Evolutionary conservation across 2,888 invertebrate species (phyloP).

Genomic region (Nephrotoma appendiculata): DNA sequence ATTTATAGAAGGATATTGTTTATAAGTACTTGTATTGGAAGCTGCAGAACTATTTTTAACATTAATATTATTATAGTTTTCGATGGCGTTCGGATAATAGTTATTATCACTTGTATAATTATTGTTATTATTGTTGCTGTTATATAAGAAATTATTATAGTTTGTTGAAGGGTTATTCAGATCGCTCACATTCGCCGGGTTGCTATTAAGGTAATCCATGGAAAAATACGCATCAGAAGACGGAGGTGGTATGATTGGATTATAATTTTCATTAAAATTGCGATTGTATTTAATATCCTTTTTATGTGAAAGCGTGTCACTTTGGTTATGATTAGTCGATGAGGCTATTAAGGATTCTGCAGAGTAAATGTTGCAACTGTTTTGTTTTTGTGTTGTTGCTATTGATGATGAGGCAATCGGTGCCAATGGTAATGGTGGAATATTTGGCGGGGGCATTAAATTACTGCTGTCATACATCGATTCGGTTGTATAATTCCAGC

Average conservation of each 20-base stretch:
- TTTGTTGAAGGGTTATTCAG: neutral
- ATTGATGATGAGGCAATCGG: neutral
- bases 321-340: neutral
- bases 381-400: neutral
- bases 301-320: neutral
- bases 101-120: neutral
- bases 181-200: neutral
- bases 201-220: neutral
- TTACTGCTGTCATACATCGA: neutral
- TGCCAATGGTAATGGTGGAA: neutral
- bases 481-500: neutral
- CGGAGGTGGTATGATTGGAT: neutral
- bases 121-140: neutral
- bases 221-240: neutral
- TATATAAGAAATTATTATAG: neutral
- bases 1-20: neutral
- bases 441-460: neutral
- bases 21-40: neutral
- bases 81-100: neutral
- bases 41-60: neutral
- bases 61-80: conserved; percentile 1
- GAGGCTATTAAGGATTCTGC: conserved; percentile 16
- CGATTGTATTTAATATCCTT: neutral
- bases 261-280: neutral
- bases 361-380: conserved; percentile 13